Conservation (phyloP, 2,113 vertebrate species). For the Tylochromis polylepis region DNA sequence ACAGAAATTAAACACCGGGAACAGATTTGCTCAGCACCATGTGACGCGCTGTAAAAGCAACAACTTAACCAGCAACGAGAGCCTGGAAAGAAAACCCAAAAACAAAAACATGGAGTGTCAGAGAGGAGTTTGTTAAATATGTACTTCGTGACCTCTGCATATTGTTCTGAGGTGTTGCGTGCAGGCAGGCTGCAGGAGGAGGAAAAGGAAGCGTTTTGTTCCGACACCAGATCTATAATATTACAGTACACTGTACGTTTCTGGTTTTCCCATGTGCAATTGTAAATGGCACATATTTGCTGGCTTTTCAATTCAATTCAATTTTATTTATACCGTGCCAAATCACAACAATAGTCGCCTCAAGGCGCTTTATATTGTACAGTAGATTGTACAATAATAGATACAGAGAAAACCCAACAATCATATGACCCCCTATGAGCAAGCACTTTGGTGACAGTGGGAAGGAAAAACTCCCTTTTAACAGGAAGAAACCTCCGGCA, state of each 20-base stretch:
- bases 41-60: slow-evolving; percentile 21
- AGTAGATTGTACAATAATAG: no score
- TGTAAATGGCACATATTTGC: neutral
- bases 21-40: neutral
- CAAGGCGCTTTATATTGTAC: no score
- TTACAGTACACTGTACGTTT: neutral
- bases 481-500: no score
- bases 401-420: no score
- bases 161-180: neutral
- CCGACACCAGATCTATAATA: neutral
- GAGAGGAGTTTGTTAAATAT: slow-evolving; percentile 39
- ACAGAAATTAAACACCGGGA: slow-evolving; percentile 49
- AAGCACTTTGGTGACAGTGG: no score
- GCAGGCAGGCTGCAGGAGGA: neutral
- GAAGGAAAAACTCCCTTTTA: no score
- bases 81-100: neutral
- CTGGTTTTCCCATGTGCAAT: neutral
- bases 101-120: neutral
- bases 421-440: no score
- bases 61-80: neutral
- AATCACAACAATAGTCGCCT: no score
- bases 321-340: no score
- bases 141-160: slow-evolving; percentile 3
- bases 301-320: no score
- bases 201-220: neutral